phyloP scores from a whole-genome alignment of 2,797 vertebrate species.

The Phoxinus dragarum region DNA sequence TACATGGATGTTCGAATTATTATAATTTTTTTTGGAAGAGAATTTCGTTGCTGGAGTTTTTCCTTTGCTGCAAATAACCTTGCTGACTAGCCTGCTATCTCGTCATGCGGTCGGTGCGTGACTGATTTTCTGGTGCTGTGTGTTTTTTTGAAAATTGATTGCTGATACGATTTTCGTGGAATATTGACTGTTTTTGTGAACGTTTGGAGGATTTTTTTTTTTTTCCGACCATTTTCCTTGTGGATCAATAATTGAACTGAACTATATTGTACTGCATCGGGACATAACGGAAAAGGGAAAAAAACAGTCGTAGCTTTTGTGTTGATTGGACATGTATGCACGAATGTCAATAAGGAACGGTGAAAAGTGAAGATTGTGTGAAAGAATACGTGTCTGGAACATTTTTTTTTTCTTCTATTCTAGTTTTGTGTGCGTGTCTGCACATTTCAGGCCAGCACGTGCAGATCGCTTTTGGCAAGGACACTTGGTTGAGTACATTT shows the following conservation, averaged over 20 bases:
- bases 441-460: background rate
- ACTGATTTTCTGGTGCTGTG: background rate
- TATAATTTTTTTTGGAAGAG: background rate
- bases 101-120: background rate
- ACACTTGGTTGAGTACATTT: background rate
- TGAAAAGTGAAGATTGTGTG: background rate
- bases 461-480: background rate
- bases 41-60: background rate
- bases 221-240: fast-evolving
- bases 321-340: background rate
- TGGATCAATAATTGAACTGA: background rate
- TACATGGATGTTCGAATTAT: background rate
- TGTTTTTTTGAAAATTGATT: background rate
- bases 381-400: background rate
- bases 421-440: too few relatives aligned
- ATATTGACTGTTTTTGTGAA: background rate
- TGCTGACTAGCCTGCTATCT: background rate
- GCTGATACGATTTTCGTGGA: background rate
- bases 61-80: fast-evolving
- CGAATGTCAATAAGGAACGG: background rate
- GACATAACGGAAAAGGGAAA: background rate
- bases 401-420: too few relatives aligned
- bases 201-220: background rate
- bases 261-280: background rate
- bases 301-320: fast-evolving